phyloP scores from a whole-genome alignment of 2,113 vertebrate species.

The Salvelinus sp. region DNA sequence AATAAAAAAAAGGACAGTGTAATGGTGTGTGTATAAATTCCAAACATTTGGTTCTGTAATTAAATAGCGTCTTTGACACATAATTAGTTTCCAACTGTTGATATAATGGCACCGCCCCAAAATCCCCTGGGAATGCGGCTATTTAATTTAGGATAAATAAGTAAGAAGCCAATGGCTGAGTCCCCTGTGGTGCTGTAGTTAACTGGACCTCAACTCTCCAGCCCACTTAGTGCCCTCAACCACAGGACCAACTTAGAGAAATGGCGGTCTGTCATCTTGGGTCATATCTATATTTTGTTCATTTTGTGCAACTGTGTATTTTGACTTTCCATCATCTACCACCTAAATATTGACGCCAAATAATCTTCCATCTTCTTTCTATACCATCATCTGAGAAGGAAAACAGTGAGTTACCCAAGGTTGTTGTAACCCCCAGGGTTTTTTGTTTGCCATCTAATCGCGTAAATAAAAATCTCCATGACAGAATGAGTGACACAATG shows the following conservation, averaged over 20 bases:
- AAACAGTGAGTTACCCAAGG: background rate
- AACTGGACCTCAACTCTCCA: slow-evolving; percentile 16
- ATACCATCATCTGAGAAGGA: background rate
- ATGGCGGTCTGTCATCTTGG: background rate
- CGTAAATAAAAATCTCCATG: background rate
- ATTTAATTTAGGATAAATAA: slow-evolving; percentile 67
- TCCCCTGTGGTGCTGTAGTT: slow-evolving; percentile 14
- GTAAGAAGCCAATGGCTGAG: slow-evolving; percentile 36
- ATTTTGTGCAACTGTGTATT: background rate
- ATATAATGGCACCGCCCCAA: slow-evolving; percentile 55
- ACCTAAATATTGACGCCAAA: background rate
- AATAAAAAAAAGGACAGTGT: slow-evolving; percentile 43
- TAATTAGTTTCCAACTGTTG: slow-evolving; percentile 71
- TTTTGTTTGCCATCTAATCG: background rate
- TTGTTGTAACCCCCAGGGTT: background rate
- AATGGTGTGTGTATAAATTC: slow-evolving; percentile 68
- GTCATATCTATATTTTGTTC: too few relatives aligned
- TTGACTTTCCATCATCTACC: background rate
- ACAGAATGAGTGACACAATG: background rate
- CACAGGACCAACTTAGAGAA: background rate
- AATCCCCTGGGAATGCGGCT: slow-evolving; percentile 48
- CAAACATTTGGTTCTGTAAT: slow-evolving; percentile 57
- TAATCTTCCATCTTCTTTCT: background rate
- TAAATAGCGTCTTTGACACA: slow-evolving; percentile 63
- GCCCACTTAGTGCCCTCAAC: slow-evolving; percentile 6